A percentile compares a stretch with the other conserved stretches of the same genome.
phyloP scores from a whole-genome alignment of 2,113 vertebrate genomes.

The Cyanistes caeruleus region DNA sequence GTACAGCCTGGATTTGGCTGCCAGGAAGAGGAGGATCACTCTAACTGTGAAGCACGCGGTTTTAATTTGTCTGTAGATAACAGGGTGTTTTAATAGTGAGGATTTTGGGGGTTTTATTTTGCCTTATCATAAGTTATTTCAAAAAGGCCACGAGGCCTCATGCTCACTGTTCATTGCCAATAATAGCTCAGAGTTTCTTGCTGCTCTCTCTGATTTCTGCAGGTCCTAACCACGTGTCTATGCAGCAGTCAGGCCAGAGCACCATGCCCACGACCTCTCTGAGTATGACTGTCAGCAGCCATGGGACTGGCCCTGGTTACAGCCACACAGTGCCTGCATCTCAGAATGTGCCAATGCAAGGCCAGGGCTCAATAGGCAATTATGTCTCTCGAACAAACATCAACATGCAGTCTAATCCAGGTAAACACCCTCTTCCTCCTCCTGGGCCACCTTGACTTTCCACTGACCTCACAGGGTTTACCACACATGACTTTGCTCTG shows the following conservation, averaged over 20 bases:
- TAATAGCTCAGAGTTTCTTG: not conserved
- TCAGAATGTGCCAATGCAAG: constrained; percentile 88
- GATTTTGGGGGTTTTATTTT: not conserved
- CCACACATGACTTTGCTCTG: not conserved
- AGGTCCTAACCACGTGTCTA: constrained; percentile 88
- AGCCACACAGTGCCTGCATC: constrained; percentile 85
- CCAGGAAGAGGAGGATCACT: not conserved
- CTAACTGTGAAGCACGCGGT: not conserved
- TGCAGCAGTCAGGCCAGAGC: constrained; percentile 89
- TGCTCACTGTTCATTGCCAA: not conserved
- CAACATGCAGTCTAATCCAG: constrained; percentile 92
- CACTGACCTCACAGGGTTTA: constrained; percentile 12
- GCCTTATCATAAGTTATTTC: not conserved
- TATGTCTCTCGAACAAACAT: constrained; percentile 90
- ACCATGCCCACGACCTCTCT: constrained; percentile 86
- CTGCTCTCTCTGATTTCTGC: not conserved
- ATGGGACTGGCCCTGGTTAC: constrained; percentile 84
- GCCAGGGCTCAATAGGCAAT: constrained; percentile 84
- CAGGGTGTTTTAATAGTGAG: not conserved
- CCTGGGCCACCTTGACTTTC: not conserved
- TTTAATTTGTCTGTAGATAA: not conserved
- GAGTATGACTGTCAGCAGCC: constrained; percentile 85
- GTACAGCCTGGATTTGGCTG: not conserved
- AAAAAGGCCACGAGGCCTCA: not conserved
- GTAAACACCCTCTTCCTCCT: constrained; percentile 69